These are phyloP conservation scores for Hololepta plana DNA, from an alignment of 2,888 invertebrate genomes.

Conservation along the genomic window DNA sequence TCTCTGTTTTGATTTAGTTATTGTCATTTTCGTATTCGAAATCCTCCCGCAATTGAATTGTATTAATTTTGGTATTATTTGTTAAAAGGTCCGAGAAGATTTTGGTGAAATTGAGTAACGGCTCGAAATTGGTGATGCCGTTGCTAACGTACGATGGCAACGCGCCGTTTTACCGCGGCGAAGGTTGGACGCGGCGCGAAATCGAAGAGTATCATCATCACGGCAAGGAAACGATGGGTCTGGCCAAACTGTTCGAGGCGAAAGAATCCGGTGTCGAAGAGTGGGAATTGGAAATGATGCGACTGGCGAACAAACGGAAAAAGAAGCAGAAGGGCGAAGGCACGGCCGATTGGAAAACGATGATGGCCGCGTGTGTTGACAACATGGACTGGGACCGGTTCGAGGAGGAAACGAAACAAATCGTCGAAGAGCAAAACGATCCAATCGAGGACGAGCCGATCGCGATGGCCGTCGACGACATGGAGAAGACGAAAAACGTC, in stretches of 20 bases:
- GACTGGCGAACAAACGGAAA: constrained; percentile 21
- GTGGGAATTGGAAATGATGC: constrained; percentile 29
- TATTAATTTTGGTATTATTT: too few species aligned
- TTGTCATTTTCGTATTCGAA: too few species aligned
- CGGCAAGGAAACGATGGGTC: constrained; percentile 27
- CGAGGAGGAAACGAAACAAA: constrained; percentile 23
- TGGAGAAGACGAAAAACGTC: constrained; percentile 40
- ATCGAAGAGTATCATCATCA: constrained; percentile 27
- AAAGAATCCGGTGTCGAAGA: constrained; percentile 54
- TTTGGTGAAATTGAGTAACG: constrained; percentile 48
- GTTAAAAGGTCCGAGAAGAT: constrained; percentile 59
- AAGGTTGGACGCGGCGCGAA: constrained; percentile 48
- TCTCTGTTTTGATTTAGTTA: too few species aligned
- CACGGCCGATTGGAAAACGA: constrained; percentile 21
- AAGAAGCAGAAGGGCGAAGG: constrained; percentile 26
- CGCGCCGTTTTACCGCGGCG: constrained; percentile 44
- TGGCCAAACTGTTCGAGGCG: constrained; percentile 59
- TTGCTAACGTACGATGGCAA: constrained; percentile 20
- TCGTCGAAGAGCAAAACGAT: constrained; percentile 20
- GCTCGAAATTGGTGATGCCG: constrained; percentile 51
- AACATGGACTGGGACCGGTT: constrained; percentile 24
- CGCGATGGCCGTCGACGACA: constrained; percentile 27
- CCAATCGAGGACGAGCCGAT: constrained; percentile 30
- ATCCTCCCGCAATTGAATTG: too few species aligned
- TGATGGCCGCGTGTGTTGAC: constrained; percentile 19